phyloP scores from a whole-genome alignment of 2,113 vertebrate species.

The Salvator merianae region DNA sequence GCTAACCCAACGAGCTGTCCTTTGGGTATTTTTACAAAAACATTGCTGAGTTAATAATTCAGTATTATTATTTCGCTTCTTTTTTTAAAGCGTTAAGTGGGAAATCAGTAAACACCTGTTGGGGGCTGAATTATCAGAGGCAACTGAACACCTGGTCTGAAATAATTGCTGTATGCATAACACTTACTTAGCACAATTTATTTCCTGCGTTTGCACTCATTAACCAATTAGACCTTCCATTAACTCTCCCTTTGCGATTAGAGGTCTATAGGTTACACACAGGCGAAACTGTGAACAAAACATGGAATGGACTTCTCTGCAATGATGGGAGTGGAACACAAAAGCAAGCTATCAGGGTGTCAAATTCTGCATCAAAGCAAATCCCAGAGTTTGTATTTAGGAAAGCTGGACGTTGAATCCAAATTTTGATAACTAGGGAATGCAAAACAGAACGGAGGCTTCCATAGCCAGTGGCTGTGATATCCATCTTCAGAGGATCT shows the following conservation, averaged over 20 bases:
- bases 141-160: neutral
- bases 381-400: neutral
- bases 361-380: neutral
- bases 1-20: too few relatives aligned
- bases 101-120: neutral
- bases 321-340: neutral
- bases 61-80: neutral
- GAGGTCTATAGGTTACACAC: fast-evolving
- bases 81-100: neutral
- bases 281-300: neutral
- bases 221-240: neutral
- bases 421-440: neutral
- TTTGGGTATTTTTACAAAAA: neutral
- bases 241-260: neutral
- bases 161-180: neutral
- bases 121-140: neutral
- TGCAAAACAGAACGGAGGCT: neutral
- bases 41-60: neutral
- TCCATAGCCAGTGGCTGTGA: too few relatives aligned
- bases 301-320: neutral
- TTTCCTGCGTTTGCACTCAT: neutral
- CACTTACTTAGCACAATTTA: conserved; percentile 18
- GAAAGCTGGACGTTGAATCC: too few relatives aligned
- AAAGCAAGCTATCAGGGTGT: neutral
- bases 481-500: too few relatives aligned